Evolutionary conservation across 2,888 invertebrate species (phyloP), one percentile per base, ranked within the genome.

Genomic region (Rhopalosiphum nymphaeae): DNA sequence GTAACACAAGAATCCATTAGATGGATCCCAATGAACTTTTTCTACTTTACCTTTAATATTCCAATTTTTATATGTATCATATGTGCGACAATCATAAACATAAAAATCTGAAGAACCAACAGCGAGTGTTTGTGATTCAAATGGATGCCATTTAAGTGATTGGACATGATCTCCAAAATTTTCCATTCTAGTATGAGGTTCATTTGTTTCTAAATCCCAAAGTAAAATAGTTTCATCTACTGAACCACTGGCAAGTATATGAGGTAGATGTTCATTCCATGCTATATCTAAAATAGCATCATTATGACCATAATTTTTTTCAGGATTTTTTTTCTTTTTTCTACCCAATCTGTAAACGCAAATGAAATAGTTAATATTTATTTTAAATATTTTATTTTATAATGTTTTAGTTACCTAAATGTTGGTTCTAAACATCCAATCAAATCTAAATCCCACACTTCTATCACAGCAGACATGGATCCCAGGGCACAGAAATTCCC

Each of bases 371-470:
- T 78, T 78, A 91, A 26, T 5, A 91, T 78, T 91, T n/a, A 61
- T 26, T 53, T 53, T 56, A 16, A 91, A 16, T 26, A 36, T 78
- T 36, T 78, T 36, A 21, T 36, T 36, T 36, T 78, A 21, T 78
- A 36, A 36, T 25, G 3, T 67, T 21, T 87, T 49, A 92, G 2
- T 87, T 91, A 94, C 94, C 94, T 94, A 36, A 46, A 61, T 21
- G 98, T 97, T 0, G 99, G 99, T 95, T 99, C 98, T 85, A 99
- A 96, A 94, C 98, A 97, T 95, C 99, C 98, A 95, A 99, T 97
- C 94, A 99, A 97, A 96, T 99, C 99, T 87, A 99, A 96, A 96
- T 99, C 99, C 99, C 99, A 99, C n/a, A 99, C 97, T 95, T 98
- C 98, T 94, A 99, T 99, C 86, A 98, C 97, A 0, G 99, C 98